phyloP scores from a whole-genome alignment of 2,888 invertebrate species.

The Scaptomyza reducta region DNA sequence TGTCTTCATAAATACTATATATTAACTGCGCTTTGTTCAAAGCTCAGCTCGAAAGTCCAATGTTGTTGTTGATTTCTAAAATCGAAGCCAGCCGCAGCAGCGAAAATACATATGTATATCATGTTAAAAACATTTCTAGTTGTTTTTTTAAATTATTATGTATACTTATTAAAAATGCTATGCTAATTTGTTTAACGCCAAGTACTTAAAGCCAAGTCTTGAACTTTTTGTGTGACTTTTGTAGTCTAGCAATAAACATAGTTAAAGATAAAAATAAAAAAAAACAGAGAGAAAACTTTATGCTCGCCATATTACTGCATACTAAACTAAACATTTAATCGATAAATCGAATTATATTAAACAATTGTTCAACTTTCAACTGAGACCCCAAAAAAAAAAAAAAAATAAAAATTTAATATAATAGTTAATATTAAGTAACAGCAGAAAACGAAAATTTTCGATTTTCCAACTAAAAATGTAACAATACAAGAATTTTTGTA shows the following conservation, averaged over 20 bases:
- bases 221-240: conserved; percentile 60
- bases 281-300: conserved; percentile 10
- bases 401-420: conserved; percentile 13
- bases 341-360: conserved; percentile 34
- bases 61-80: conserved; percentile 76
- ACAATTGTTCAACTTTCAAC: conserved; percentile 43
- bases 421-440: conserved; percentile 25
- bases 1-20: conserved; percentile 16
- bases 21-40: conserved; percentile 36
- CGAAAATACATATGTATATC: conserved; percentile 48
- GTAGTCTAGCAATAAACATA: conserved; percentile 55
- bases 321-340: conserved; percentile 24
- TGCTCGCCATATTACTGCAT: conserved; percentile 44
- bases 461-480: conserved; percentile 58
- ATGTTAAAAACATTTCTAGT: conserved; percentile 65
- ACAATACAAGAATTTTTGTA: conserved; percentile 80
- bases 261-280: conserved; percentile 19
- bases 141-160: conserved; percentile 34
- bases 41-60: conserved; percentile 66
- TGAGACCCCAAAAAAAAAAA: conserved; percentile 1
- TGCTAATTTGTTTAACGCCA: conserved; percentile 48
- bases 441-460: conserved; percentile 29
- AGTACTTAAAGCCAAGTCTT: conserved; percentile 69
- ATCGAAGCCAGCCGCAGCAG: conserved; percentile 53
- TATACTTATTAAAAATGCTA: conserved; percentile 24